phyloP scores from a whole-genome alignment of 2,888 invertebrate species.

The Brachypalpus laphriformis region DNA sequence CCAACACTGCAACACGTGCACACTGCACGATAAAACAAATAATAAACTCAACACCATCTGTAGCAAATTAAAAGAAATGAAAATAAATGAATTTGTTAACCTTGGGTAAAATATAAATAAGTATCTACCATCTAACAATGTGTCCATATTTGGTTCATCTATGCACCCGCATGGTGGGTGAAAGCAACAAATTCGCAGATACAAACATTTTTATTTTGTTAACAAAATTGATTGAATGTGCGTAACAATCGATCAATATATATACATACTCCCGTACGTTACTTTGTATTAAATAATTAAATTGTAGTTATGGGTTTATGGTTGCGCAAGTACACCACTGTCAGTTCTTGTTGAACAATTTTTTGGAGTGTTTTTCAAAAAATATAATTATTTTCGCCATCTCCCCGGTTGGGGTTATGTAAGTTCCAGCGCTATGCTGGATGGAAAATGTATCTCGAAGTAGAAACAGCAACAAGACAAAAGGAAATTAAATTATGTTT shows the following conservation, averaged over 20 bases:
- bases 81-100: constrained; percentile 39
- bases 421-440: constrained; percentile 1
- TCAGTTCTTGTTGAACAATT: constrained; percentile 40
- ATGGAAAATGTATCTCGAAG: constrained; percentile 21
- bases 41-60: background rate
- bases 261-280: background rate
- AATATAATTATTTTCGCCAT: constrained; percentile 44
- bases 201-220: background rate
- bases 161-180: background rate
- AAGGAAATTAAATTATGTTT: constrained; percentile 38
- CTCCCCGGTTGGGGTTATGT: constrained; percentile 20
- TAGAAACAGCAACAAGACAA: background rate
- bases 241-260: constrained; percentile 38
- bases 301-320: constrained; percentile 20
- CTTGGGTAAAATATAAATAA: constrained; percentile 15
- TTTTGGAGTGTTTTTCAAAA: constrained; percentile 14
- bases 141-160: background rate
- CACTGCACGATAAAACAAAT: background rate
- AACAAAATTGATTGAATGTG: constrained; percentile 16
- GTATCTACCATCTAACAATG: background rate
- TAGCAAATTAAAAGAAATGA: background rate
- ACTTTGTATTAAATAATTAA: constrained; percentile 37
- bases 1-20: background rate
- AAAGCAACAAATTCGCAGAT: constrained; percentile 29
- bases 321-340: constrained; percentile 47